Percentiles rank a stretch among this genome's conserved stretches.
Conservation (phyloP, 64 coral and sea anemone species). For the Trachythela sp. region DNA sequence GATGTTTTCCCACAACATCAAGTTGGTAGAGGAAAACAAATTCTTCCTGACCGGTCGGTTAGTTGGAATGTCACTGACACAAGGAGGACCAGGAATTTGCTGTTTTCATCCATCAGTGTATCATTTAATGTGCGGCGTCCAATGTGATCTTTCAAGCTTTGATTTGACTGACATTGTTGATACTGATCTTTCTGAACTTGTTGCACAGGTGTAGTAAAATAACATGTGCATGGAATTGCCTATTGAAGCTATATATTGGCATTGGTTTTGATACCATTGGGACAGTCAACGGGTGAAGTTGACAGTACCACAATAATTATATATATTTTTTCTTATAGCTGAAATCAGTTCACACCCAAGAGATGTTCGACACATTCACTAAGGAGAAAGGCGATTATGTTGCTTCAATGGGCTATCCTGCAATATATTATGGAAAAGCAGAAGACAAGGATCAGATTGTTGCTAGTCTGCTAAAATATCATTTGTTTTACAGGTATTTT, state of each 20-base stretch:
- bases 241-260: no score
- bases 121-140: neutral
- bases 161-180: neutral
- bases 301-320: no score
- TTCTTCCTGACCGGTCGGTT: neutral
- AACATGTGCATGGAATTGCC: no score
- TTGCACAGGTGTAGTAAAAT: conserved; percentile 16
- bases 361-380: neutral
- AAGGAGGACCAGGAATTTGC: neutral
- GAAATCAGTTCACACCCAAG: neutral
- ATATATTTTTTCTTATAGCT: neutral
- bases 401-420: conserved; percentile 9
- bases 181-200: neutral
- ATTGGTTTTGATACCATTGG: neutral
- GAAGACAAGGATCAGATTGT: neutral
- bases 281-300: no score
- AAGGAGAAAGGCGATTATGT: neutral
- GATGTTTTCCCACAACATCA: neutral
- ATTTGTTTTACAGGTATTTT: neutral
- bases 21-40: conserved; percentile 9
- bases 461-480: neutral
- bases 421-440: neutral
- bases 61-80: conserved; percentile 6
- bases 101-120: conserved; percentile 10
- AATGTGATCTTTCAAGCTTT: neutral